Evolutionary conservation across 2,797 vertebrate genomes (phyloP).

Genomic region (Parauchenoglanis punctatus): DNA sequence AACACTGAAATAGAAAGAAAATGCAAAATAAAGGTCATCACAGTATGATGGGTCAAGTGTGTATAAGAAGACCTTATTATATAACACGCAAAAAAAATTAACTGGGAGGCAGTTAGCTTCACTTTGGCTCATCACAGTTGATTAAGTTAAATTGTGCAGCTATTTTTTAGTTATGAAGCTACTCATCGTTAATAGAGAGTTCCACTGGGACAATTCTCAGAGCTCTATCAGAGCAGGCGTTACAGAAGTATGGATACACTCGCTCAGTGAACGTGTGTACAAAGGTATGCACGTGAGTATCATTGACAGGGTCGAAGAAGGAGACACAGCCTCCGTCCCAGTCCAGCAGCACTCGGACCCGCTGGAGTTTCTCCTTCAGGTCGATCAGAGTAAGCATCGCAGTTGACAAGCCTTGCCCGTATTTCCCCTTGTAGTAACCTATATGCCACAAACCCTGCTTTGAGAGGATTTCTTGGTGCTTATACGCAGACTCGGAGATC

Average conservation of each 20-base stretch:
- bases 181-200: not conserved
- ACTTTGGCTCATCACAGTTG: not conserved
- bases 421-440: conserved; percentile 46
- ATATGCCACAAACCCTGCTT: conserved; percentile 44
- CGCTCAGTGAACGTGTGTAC: conserved; percentile 46
- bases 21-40: not conserved
- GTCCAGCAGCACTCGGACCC: conserved; percentile 52
- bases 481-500: conserved; percentile 50
- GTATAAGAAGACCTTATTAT: not conserved
- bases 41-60: not conserved
- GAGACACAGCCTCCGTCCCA: conserved; percentile 47
- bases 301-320: conserved; percentile 30
- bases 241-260: conserved; percentile 54
- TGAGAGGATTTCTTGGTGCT: conserved; percentile 23
- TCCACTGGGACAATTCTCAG: conserved; percentile 36
- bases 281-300: conserved; percentile 50
- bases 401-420: conserved; percentile 40
- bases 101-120: not conserved
- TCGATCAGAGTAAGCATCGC: conserved; percentile 31
- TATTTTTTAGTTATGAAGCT: not conserved
- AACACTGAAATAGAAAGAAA: not conserved
- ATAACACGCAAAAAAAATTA: not conserved
- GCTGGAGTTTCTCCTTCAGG: conserved; percentile 40
- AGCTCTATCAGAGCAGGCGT: conserved; percentile 30
- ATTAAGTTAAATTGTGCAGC: not conserved